A percentile compares a stretch with the other conserved stretches of the same genome.
These are phyloP conservation scores for Crotalus viridis DNA, from an alignment of 2,113 vertebrate genomes.

Conservation along the genomic window DNA sequence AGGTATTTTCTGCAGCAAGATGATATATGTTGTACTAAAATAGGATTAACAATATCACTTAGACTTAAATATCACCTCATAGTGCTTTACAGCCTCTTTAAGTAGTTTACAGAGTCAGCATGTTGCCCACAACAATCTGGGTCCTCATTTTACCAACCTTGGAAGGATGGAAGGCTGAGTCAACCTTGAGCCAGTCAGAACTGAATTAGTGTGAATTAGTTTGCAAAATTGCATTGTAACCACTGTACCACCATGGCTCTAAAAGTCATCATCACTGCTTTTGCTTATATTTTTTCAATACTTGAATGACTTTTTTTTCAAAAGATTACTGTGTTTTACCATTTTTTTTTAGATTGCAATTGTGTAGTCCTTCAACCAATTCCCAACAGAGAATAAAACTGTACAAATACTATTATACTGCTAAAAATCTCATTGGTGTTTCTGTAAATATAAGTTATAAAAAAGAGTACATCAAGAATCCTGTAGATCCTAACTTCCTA, in stretches of 20 bases:
- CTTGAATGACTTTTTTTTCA: not conserved
- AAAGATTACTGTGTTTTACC: not conserved
- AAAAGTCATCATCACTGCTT: not conserved
- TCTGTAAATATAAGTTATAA: not conserved
- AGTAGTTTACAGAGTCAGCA: not conserved
- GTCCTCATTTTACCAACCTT: not conserved
- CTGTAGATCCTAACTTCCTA: not conserved
- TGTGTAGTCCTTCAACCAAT: not conserved
- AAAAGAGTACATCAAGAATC: not conserved
- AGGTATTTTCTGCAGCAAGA: not conserved
- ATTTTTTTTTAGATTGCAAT: not conserved
- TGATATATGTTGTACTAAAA: not conserved
- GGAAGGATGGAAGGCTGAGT: not conserved
- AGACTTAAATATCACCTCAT: not conserved
- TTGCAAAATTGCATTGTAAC: not conserved
- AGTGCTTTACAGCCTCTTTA: not conserved
- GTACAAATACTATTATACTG: not conserved
- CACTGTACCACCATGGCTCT: not conserved
- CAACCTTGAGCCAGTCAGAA: not conserved
- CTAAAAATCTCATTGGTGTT: not conserved
- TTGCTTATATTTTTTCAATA: not conserved
- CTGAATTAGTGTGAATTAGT: not conserved
- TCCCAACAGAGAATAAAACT: not conserved
- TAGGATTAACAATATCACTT: not conserved
- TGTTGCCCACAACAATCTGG: not conserved